A percentile compares a stretch with the other conserved stretches of the same genome.
phyloP scores from a whole-genome alignment of 2,797 vertebrate species.

The Diceros bicornis region DNA sequence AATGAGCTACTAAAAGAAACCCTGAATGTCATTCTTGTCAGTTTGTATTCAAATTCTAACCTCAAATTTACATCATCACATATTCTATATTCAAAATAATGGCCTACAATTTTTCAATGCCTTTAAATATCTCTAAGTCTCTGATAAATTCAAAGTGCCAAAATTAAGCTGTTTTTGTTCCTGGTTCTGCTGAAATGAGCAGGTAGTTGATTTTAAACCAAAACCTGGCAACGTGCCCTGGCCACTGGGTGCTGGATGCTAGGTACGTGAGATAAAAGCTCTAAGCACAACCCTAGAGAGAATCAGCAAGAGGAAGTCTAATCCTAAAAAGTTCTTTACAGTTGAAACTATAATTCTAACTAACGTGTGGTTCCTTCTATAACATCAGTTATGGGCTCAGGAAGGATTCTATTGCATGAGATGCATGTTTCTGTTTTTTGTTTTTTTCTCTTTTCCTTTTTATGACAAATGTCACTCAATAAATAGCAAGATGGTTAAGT shows the following conservation, averaged over 20 bases:
- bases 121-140: not conserved
- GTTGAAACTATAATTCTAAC: not conserved
- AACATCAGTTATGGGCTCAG: not conserved
- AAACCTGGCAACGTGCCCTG: rapidly evolving
- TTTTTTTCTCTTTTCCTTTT: not conserved
- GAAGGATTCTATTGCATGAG: not conserved
- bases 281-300: not conserved
- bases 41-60: slow-evolving; percentile 35
- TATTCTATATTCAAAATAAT: not conserved
- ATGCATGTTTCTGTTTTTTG: not conserved
- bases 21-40: not conserved
- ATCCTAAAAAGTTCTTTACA: not conserved
- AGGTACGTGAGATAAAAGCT: not conserved
- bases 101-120: not conserved
- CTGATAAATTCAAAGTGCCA: not conserved
- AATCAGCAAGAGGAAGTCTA: not conserved
- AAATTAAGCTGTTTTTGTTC: not conserved
- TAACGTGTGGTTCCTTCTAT: not conserved
- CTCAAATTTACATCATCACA: not conserved
- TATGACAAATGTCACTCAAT: not conserved
- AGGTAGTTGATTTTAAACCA: not conserved
- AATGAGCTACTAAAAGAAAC: not conserved
- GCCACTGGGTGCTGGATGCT: not conserved
- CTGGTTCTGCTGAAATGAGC: not conserved
- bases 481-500: not conserved